Conservation (phyloP, 2,888 invertebrate genomes). For the Tuberolachnus salignus region DNA sequence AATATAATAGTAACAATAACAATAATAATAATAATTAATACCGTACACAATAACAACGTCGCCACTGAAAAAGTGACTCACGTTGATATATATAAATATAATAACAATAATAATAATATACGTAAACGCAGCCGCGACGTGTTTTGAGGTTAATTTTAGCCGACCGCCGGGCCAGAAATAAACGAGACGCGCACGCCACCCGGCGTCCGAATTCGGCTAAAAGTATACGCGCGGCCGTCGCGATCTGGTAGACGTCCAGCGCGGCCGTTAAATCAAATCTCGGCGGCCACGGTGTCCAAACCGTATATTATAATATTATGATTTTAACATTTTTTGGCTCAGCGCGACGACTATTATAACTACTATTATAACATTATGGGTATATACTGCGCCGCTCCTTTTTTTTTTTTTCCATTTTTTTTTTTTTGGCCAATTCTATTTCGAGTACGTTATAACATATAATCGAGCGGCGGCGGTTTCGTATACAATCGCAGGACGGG, state of each 20-base stretch:
- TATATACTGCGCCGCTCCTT: no score
- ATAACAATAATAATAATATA: neutral
- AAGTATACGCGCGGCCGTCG: conserved; percentile 27
- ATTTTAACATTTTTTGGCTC: conserved; percentile 42
- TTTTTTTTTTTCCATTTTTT: no score
- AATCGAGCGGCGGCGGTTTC: no score
- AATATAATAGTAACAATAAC: no score
- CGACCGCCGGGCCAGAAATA: conserved; percentile 36
- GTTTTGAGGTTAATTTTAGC: conserved; percentile 44
- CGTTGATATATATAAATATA: no score
- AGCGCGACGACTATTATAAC: no score
- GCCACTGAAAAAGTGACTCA: neutral
- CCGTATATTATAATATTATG: neutral
- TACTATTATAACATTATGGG: no score
- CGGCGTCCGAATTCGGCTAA: conserved; percentile 44
- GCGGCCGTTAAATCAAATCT: conserved; percentile 31
- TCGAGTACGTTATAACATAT: no score
- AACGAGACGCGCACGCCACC: conserved; percentile 21
- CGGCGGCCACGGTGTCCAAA: conserved; percentile 8
- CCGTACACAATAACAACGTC: neutral
- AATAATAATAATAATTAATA: no score
- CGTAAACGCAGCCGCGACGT: neutral
- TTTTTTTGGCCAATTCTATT: no score
- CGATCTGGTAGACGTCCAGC: conserved; percentile 43
- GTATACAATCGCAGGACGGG: no score